Evolutionary conservation across 2,797 vertebrate species (phyloP).

Genomic region (Falco peregrinus): DNA sequence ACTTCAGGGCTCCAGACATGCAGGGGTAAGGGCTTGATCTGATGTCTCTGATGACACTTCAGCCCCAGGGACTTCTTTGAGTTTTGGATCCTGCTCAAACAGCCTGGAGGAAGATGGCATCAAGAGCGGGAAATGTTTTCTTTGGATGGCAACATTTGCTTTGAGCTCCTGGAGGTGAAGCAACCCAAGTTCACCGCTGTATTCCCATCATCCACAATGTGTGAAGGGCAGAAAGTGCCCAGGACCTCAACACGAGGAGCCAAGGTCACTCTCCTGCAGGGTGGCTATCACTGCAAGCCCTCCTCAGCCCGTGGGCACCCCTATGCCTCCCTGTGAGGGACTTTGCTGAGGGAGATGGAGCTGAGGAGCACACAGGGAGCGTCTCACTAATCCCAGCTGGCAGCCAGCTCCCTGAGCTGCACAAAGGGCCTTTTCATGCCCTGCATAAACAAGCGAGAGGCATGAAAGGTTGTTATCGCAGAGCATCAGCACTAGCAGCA

Average conservation of each 20-base stretch:
- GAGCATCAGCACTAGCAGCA: slow-evolving; percentile 39
- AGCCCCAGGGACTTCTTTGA: not conserved
- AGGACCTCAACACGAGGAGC: not conserved
- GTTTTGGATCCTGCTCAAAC: not conserved
- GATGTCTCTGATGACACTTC: not conserved
- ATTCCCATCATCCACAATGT: not conserved
- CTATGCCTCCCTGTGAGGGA: not conserved
- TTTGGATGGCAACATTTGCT: not conserved
- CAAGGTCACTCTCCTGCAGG: not conserved
- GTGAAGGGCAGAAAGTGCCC: not conserved
- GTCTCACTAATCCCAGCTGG: slow-evolving; percentile 32
- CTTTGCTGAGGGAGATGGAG: not conserved
- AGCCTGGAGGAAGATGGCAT: not conserved
- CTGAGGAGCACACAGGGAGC: not conserved
- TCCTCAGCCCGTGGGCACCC: not conserved
- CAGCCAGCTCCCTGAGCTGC: not conserved
- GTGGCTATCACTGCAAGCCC: not conserved
- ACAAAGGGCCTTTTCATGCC: slow-evolving; percentile 67
- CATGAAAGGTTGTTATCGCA: slow-evolving; percentile 52
- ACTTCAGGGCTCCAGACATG: not conserved
- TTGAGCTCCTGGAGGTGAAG: not conserved
- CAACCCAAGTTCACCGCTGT: not conserved
- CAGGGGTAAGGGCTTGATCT: not conserved
- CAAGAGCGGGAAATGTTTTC: not conserved
- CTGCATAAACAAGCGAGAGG: slow-evolving; percentile 53